Evolutionary conservation across 53 echinoderm and acorn worm genomes (phyloP).

Genomic region (Patiria pectinifera): DNA sequence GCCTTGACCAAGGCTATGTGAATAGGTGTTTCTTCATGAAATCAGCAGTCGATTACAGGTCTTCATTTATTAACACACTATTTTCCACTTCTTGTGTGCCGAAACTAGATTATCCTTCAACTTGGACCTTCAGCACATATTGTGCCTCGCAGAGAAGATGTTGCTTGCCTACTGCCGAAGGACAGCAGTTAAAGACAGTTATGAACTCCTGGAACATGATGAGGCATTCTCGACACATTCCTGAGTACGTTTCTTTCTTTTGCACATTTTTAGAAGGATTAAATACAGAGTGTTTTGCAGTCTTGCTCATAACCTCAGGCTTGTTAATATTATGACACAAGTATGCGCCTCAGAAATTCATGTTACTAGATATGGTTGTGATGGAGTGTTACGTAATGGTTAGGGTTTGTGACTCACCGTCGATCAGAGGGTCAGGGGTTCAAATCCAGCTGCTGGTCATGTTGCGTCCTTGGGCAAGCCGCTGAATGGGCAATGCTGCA

Average conservation of each 20-base stretch:
- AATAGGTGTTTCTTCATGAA: not conserved
- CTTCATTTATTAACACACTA: not conserved
- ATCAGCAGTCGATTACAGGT: not conserved
- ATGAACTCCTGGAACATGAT: slow-evolving; percentile 74
- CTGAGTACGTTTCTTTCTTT: too few relatives aligned
- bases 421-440: too few relatives aligned
- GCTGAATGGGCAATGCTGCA: too few relatives aligned
- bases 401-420: too few relatives aligned
- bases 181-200: slow-evolving; percentile 81
- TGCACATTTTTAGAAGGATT: not conserved
- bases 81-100: slow-evolving; percentile 1
- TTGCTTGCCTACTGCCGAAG: slow-evolving; percentile 88
- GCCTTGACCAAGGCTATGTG: not conserved
- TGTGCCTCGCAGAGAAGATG: slow-evolving; percentile 86
- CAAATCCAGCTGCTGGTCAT: not conserved
- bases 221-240: not conserved
- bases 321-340: too few relatives aligned
- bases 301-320: not conserved
- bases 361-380: too few relatives aligned
- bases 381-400: too few relatives aligned
- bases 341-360: too few relatives aligned
- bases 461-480: too few relatives aligned
- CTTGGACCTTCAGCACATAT: slow-evolving; percentile 76
- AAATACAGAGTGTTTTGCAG: not conserved
- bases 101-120: slow-evolving; percentile 75